A percentile compares a stretch with the other conserved stretches of the same genome.
phyloP scores from a whole-genome alignment of 2,888 invertebrate genomes.

The Cosmia pyralina region DNA sequence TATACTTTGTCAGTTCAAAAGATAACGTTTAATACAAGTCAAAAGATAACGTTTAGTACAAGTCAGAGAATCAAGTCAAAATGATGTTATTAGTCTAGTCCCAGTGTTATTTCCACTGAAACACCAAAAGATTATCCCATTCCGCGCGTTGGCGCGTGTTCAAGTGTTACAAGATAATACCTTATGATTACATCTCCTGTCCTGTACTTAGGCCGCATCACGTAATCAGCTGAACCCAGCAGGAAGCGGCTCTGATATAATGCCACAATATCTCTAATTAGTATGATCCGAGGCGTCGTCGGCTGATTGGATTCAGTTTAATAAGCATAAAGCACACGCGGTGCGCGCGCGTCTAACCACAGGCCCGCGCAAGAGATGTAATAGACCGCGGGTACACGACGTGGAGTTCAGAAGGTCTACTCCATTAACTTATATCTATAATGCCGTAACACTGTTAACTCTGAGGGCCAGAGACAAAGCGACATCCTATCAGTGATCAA shows the following conservation, averaged over 20 bases:
- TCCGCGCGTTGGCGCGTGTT: conserved; percentile 21
- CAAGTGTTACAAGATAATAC: conserved; percentile 33
- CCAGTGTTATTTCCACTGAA: conserved; percentile 3
- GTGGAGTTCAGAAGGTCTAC: conserved; percentile 36
- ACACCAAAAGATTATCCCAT: conserved; percentile 11
- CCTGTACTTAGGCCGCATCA: conserved; percentile 12
- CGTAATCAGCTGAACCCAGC: conserved; percentile 43
- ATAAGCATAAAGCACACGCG: conserved; percentile 84
- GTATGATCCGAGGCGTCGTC: conserved; percentile 64
- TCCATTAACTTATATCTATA: not conserved
- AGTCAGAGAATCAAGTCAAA: too few species aligned
- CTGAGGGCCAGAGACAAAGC: not conserved
- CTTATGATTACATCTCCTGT: conserved; percentile 32
- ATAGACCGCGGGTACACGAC: conserved; percentile 21
- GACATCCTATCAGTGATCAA: too few species aligned
- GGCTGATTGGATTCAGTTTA: conserved; percentile 86
- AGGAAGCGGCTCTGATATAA: conserved; percentile 51
- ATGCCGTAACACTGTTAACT: too few species aligned
- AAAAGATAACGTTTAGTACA: too few species aligned
- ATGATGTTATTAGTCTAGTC: not conserved
- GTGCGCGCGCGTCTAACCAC: conserved; percentile 60
- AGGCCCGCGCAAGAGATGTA: conserved; percentile 51
- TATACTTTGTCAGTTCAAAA: too few species aligned
- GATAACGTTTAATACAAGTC: too few species aligned
- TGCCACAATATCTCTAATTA: conserved; percentile 63